phyloP scores from a whole-genome alignment of 2,797 vertebrate species.

The Dendrocincla fuliginosa region DNA sequence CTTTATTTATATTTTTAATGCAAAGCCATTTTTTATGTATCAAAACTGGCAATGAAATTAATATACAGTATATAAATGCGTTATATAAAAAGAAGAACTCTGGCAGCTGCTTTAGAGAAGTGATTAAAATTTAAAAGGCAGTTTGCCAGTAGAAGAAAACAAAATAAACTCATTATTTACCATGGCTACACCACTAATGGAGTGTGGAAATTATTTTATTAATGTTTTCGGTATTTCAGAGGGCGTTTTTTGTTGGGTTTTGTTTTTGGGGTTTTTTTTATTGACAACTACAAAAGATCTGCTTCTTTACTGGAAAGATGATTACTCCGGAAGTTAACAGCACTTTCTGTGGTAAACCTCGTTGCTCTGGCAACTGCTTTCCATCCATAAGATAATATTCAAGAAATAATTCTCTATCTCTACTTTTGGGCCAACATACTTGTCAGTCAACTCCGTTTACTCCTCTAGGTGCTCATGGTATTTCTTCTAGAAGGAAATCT shows the following conservation, averaged over 20 bases:
- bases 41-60: conserved; percentile 38
- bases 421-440: background rate
- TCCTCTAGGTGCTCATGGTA: background rate
- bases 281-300: background rate
- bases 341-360: background rate
- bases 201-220: conserved; percentile 60
- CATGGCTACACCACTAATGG: conserved; percentile 53
- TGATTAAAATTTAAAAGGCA: conserved; percentile 69
- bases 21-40: conserved; percentile 13
- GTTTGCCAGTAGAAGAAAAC: conserved; percentile 48
- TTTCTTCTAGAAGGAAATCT: background rate
- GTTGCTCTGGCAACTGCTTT: conserved; percentile 41
- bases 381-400: background rate
- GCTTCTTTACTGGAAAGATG: background rate
- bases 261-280: background rate
- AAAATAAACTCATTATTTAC: conserved; percentile 67
- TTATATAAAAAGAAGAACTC: background rate
- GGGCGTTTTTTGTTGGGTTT: background rate
- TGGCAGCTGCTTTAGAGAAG: conserved; percentile 48
- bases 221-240: conserved; percentile 44
- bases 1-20: conserved; percentile 48
- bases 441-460: background rate
- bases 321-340: background rate
- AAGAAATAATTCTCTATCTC: background rate
- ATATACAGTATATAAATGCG: conserved; percentile 21